Evolutionary conservation across 2,797 vertebrate species (phyloP).

Genomic region (Sebastes diaconus): DNA sequence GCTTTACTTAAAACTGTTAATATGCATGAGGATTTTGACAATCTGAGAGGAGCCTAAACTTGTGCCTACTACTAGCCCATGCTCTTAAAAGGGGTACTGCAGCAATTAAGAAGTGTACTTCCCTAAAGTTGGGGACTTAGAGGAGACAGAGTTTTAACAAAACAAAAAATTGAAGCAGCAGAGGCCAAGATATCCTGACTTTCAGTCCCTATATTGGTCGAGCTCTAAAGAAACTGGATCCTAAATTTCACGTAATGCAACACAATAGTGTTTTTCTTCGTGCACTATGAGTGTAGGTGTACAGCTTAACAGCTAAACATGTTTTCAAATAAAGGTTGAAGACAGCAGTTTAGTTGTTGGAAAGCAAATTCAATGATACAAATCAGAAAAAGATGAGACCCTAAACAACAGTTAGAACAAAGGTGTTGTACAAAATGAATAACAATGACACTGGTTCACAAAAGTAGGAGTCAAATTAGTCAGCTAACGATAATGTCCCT

Average conservation of each 20-base stretch:
- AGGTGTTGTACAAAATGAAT: too few species aligned
- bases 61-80: neutral
- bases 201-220: too few species aligned
- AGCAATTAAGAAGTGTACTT: neutral
- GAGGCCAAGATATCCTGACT: too few species aligned
- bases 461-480: too few species aligned
- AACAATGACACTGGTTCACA: too few species aligned
- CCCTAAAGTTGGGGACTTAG: neutral
- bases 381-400: too few species aligned
- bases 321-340: too few species aligned
- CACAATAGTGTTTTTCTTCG: fast-evolving
- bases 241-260: neutral
- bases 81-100: neutral
- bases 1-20: neutral
- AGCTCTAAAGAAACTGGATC: neutral
- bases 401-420: too few species aligned
- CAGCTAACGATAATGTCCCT: too few species aligned
- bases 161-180: neutral
- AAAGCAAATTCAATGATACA: too few species aligned
- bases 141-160: neutral
- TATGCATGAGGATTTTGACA: neutral
- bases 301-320: neutral
- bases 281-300: neutral
- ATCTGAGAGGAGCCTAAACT: neutral
- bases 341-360: too few species aligned